phyloP scores from a whole-genome alignment of 2,113 vertebrate genomes.

The Petroica traversi region DNA sequence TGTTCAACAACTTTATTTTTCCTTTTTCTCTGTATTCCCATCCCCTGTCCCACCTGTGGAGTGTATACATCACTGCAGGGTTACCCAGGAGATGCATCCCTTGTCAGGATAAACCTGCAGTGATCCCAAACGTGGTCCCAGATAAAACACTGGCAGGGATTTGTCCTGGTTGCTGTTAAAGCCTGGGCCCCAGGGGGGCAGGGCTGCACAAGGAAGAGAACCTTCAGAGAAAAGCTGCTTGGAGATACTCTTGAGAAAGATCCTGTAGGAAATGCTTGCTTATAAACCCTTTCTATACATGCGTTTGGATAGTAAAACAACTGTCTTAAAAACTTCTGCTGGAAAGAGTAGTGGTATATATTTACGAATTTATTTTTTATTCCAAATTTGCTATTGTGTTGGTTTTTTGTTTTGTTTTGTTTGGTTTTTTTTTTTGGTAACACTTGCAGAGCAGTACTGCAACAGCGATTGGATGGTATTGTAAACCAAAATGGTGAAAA shows the following conservation, averaged over 20 bases:
- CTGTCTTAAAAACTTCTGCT: neutral
- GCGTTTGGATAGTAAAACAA: neutral
- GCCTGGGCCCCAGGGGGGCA: neutral
- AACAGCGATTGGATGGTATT: too few species aligned
- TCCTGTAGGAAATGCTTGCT: neutral
- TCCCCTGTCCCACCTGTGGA: neutral
- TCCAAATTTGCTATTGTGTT: accelerated
- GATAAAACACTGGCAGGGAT: neutral
- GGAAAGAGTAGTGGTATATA: neutral
- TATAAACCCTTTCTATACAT: neutral
- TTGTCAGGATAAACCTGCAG: neutral
- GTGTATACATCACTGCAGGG: neutral
- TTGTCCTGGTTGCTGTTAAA: neutral
- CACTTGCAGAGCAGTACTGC: too few species aligned
- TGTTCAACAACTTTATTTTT: neutral
- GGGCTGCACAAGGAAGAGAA: neutral
- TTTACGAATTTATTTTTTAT: neutral
- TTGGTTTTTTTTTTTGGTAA: neutral
- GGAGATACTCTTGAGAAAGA: neutral
- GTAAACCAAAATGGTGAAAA: accelerated
- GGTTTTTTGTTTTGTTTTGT: too few species aligned
- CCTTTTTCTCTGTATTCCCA: neutral
- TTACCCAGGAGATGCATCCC: neutral
- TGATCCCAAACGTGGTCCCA: neutral
- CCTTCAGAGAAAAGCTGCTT: neutral